A percentile compares a stretch with the other conserved stretches of the same genome.
These are phyloP conservation scores for Acanthurus lineatus DNA, from an alignment of 2,797 vertebrate genomes.

Conservation along the genomic window DNA sequence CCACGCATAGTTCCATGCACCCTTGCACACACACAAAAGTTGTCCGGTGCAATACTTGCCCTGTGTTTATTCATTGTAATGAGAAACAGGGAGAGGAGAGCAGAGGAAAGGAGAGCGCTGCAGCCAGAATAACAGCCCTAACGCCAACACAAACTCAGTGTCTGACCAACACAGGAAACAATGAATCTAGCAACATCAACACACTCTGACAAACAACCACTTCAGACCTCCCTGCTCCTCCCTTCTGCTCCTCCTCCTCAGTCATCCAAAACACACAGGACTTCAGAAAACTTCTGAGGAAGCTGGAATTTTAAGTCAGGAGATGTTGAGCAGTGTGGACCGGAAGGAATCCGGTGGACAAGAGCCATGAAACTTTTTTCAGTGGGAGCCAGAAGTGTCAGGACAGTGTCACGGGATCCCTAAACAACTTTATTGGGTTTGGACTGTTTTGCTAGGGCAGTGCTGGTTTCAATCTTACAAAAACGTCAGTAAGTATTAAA, in stretches of 20 bases:
- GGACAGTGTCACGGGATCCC: conserved; percentile 64
- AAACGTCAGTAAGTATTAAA: conserved; percentile 35
- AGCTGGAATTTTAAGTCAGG: conserved; percentile 41
- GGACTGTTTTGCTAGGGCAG: conserved; percentile 36
- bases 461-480: conserved; percentile 39
- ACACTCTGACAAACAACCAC: conserved; percentile 84
- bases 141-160: conserved; percentile 85
- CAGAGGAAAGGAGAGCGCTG: conserved; percentile 57
- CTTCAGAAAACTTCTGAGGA: conserved; percentile 53
- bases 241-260: conserved; percentile 52
- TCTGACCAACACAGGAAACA: conserved; percentile 85
- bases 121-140: conserved; percentile 82
- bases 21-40: conserved; percentile 40
- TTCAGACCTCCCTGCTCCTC: conserved; percentile 72
- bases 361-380: conserved; percentile 61
- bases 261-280: conserved; percentile 54
- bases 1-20: conserved; percentile 37
- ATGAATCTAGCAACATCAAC: conserved; percentile 86
- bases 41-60: conserved; percentile 68
- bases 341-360: conserved; percentile 60
- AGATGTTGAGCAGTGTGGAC: conserved; percentile 54
- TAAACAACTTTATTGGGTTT: conserved; percentile 67
- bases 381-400: conserved; percentile 69
- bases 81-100: conserved; percentile 78
- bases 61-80: conserved; percentile 83